Evolutionary conservation across 2,888 invertebrate species (phyloP), one percentile per base, ranked within the genome.

Genomic region (Hipparchia semele): DNA sequence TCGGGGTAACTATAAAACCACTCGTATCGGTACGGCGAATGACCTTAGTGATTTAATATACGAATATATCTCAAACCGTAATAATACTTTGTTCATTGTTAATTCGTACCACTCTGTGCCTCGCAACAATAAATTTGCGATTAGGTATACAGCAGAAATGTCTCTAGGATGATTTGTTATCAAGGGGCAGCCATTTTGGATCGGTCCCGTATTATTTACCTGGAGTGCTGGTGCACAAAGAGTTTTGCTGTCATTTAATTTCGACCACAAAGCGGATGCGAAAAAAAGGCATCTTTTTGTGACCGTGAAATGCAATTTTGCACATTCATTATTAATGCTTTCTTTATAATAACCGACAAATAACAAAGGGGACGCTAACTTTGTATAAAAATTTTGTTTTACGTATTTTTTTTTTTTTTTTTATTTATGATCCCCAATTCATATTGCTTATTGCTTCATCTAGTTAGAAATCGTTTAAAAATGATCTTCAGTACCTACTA

Each of bases 111-210:
- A 89, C 85, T 82, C 79, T 82, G 78, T 85, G 92, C 93, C 94
- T 89, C 80, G 80, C 82, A 85, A 89, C 86, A 90, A 93, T 94
- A 94, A 93, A 93, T 94, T 91, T 87, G 79, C 91, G 92, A 94
- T 93, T 94, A 92, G 91, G 86, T 88, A 85, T 88, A 89, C 90
- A 87, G 84, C 83, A 84, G 85, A 86, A 89, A 88, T 84, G 85
- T 87, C 87, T 89, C 88, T 86, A 77, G 79, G 69, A 79, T 87
- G 87, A 93, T 92, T 92, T 91, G 91, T 90, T 80, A 76, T 54
- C 59, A 76, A 82, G 84, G 87, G 90, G 87, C 83, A 83, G 87
- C 89, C 86, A 88, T 88, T 85, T 88, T 87, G 83, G 74, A 77
- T 77, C 74, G 76, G 82, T 80, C 79, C 81, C 79, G 79, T 77